These are phyloP conservation scores for Dexiosoma caninum DNA, from an alignment of 2,888 invertebrate genomes.

Conservation along the genomic window DNA sequence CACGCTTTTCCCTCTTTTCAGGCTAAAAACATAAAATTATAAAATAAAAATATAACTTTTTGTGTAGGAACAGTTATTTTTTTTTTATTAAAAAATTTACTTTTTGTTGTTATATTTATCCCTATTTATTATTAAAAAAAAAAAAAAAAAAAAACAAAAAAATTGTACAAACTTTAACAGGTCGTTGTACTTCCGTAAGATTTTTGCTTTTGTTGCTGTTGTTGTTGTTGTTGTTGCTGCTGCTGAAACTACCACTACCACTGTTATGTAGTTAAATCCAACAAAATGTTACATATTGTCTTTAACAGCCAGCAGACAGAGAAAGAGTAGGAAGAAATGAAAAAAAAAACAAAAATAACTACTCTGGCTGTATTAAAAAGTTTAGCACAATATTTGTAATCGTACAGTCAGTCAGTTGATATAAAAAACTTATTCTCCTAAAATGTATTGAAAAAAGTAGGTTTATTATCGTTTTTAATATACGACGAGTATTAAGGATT, in stretches of 20 bases:
- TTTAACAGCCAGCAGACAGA: conserved; percentile 10
- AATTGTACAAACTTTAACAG: conserved; percentile 57
- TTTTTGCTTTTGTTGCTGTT: conserved; percentile 21
- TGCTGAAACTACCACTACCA: too few species aligned
- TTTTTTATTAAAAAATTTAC: conserved; percentile 16
- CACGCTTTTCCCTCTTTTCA: conserved; percentile 43
- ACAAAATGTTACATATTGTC: conserved; percentile 22
- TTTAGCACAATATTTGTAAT: conserved; percentile 34
- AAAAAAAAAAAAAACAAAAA: too few species aligned
- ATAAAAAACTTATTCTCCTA: neutral
- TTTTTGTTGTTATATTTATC: neutral
- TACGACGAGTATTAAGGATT: neutral
- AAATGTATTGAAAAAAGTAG: neutral
- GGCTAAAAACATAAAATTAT: neutral
- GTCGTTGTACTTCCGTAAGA: conserved; percentile 60
- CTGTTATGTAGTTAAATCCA: neutral
- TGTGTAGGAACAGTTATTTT: conserved; percentile 32
- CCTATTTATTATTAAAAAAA: neutral
- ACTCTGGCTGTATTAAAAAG: conserved; percentile 26
- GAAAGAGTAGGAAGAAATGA: conserved; percentile 1
- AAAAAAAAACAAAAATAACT: too few species aligned
- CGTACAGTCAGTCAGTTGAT: conserved; percentile 8
- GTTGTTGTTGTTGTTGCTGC: neutral
- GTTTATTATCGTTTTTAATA: conserved; percentile 1
- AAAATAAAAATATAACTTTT: neutral